These are phyloP conservation scores for Antheraea assamensis DNA, from an alignment of 2,888 invertebrate genomes.

Conservation along the genomic window DNA sequence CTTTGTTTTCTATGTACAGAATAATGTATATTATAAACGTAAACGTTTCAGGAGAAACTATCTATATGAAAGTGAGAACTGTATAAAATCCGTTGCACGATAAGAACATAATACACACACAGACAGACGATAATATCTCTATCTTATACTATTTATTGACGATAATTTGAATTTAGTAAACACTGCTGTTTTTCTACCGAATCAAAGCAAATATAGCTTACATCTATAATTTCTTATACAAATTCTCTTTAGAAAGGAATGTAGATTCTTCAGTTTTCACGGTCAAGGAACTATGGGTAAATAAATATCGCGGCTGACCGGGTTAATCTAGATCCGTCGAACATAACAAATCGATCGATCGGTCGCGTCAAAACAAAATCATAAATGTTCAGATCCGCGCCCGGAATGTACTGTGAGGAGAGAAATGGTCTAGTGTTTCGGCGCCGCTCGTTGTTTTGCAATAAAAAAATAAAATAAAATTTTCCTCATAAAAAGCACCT, in stretches of 20 bases:
- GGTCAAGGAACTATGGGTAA: background rate
- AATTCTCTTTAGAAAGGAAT: background rate
- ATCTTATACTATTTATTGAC: no score
- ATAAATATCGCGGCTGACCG: slow-evolving; percentile 16
- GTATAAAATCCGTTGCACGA: no score
- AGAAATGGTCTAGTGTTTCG: slow-evolving; percentile 23
- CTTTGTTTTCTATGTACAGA: no score
- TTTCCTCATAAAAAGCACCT: background rate
- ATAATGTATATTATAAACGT: no score
- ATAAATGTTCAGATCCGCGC: slow-evolving; percentile 26
- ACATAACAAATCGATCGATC: slow-evolving; percentile 2
- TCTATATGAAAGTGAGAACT: no score
- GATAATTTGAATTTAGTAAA: no score
- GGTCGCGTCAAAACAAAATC: slow-evolving; percentile 29
- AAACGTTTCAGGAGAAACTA: no score
- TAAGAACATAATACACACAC: no score
- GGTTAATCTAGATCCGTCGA: slow-evolving; percentile 25
- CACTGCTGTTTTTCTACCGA: no score
- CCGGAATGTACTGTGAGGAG: slow-evolving; percentile 5
- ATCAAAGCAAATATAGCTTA: background rate
- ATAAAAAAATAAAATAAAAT: slow-evolving; percentile 20
- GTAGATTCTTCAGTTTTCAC: background rate
- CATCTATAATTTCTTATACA: background rate
- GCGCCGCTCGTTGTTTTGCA: background rate
- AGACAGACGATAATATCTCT: no score